Evolutionary conservation across 2,797 vertebrate species (phyloP).

Genomic region (Lagocephalus sceleratus): DNA sequence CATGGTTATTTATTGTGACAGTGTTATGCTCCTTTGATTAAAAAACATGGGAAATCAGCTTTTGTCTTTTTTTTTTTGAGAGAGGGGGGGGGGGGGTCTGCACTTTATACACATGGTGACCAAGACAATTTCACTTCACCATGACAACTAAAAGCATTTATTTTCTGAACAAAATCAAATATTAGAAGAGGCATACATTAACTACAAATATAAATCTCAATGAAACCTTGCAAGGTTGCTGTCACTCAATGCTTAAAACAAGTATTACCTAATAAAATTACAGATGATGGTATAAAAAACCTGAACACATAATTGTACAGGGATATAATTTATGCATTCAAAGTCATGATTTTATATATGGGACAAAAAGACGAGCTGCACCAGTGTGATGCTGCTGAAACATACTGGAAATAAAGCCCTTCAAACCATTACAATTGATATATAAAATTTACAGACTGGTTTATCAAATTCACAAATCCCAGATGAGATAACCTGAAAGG

Average conservation of each 20-base stretch:
- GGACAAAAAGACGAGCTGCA: no score
- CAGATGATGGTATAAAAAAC: no score
- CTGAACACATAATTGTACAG: background rate
- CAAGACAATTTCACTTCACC: constrained; percentile 30
- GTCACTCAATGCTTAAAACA: constrained; percentile 30
- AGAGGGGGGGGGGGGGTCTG: no score
- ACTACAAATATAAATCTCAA: constrained; percentile 74
- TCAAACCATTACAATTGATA: no score
- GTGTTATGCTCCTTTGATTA: constrained; percentile 81
- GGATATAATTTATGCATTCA: no score
- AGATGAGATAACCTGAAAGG: background rate
- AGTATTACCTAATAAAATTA: constrained; percentile 21
- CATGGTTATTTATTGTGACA: constrained; percentile 87
- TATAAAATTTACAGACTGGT: no score
- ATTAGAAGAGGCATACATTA: constrained; percentile 79
- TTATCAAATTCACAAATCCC: background rate
- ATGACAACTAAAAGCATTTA: constrained; percentile 88
- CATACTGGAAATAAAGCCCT: no score
- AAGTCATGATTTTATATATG: no score
- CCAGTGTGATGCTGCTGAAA: no score
- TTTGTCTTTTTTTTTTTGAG: constrained; percentile 13
- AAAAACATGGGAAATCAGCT: constrained; percentile 57
- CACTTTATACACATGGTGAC: background rate
- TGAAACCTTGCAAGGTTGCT: constrained; percentile 25
- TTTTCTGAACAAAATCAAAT: constrained; percentile 87